These are phyloP conservation scores for Eptesicus fuscus DNA, from an alignment of 2,113 vertebrate species.

Conservation along the genomic window DNA sequence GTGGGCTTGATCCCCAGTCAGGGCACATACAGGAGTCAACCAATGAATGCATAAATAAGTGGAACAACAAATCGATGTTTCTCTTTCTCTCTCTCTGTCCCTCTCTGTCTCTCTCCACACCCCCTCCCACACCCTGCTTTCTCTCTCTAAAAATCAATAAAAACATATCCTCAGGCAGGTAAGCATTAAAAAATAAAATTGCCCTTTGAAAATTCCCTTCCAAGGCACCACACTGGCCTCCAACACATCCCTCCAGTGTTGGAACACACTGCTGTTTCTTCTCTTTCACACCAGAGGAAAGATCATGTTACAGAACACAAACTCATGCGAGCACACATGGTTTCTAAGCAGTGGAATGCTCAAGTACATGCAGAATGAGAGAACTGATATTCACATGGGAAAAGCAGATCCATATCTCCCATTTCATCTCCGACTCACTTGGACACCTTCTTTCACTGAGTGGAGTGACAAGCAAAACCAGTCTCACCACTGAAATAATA, in stretches of 20 bases:
- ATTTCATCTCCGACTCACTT: neutral
- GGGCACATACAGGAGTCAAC: neutral
- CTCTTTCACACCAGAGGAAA: neutral
- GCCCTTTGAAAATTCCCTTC: neutral
- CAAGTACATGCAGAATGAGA: neutral
- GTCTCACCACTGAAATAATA: neutral
- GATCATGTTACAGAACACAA: neutral
- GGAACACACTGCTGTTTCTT: neutral
- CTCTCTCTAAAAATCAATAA: neutral
- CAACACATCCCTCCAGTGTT: rapidly evolving
- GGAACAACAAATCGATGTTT: neutral
- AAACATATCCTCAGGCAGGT: neutral
- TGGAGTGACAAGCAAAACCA: neutral
- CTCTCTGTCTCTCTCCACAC: neutral
- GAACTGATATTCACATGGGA: neutral
- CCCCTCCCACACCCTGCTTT: neutral
- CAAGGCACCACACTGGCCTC: neutral
- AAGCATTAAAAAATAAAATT: neutral
- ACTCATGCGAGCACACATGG: rapidly evolving
- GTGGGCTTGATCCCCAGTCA: neutral
- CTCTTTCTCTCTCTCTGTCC: neutral
- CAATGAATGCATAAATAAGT: neutral
- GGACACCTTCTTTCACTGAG: neutral
- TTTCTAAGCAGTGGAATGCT: neutral
- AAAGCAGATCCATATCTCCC: neutral